phyloP scores from a whole-genome alignment of 2,797 vertebrate species.

The Enteromius radiatus region DNA sequence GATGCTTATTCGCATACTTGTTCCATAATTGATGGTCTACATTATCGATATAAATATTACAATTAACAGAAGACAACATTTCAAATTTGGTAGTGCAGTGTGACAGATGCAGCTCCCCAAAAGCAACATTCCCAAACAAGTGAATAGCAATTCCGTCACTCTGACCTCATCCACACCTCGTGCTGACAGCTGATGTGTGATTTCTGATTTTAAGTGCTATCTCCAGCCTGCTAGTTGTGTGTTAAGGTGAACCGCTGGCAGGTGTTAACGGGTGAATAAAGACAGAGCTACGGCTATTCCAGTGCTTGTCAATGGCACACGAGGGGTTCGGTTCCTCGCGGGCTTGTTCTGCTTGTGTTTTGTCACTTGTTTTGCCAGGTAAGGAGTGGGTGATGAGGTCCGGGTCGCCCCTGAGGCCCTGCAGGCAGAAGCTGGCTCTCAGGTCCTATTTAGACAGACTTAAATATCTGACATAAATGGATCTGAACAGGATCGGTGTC shows the following conservation, averaged over 20 bases:
- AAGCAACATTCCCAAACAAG: not conserved
- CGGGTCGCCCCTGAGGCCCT: constrained; percentile 42
- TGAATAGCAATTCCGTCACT: not conserved
- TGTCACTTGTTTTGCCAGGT: constrained; percentile 57
- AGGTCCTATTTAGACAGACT: constrained; percentile 54
- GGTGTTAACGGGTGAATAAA: constrained; percentile 46
- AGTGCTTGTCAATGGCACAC: not conserved
- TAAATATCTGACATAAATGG: constrained; percentile 55
- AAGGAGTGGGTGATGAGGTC: constrained; percentile 33
- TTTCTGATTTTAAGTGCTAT: constrained; percentile 23
- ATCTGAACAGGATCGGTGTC: constrained; percentile 53
- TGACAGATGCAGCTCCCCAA: not conserved
- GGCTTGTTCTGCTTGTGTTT: constrained; percentile 44
- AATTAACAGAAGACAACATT: constrained; percentile 16
- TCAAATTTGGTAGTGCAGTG: not conserved
- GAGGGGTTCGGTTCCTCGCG: constrained; percentile 1
- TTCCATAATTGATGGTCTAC: constrained; percentile 29
- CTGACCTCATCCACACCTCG: constrained; percentile 27
- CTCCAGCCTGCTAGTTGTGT: not conserved
- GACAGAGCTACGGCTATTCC: constrained; percentile 36
- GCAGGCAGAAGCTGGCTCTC: constrained; percentile 53
- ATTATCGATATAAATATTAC: constrained; percentile 25
- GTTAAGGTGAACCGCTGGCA: constrained; percentile 31
- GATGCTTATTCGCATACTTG: not conserved
- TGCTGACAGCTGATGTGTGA: constrained; percentile 13